phyloP scores from a whole-genome alignment of 2,888 invertebrate species.

The Amphipoea oculea region DNA sequence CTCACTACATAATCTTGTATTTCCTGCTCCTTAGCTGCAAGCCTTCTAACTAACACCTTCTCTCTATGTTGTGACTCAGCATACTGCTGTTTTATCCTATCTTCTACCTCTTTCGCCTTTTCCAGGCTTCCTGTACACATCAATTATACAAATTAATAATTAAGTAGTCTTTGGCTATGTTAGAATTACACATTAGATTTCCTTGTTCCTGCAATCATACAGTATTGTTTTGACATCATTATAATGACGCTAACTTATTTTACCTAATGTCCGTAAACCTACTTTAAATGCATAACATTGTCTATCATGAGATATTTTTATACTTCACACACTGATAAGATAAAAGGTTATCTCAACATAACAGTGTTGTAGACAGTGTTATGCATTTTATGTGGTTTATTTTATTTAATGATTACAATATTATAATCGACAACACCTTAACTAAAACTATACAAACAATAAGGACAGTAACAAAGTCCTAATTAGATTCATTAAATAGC shows the following conservation, averaged over 20 bases:
- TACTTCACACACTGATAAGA: conserved; percentile 44
- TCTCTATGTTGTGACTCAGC: conserved; percentile 97
- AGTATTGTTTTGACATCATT: conserved; percentile 34
- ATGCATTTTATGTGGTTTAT: conserved; percentile 40
- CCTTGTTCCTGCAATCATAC: conserved; percentile 29
- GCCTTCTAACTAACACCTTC: conserved; percentile 96
- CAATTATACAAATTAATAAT: conserved; percentile 62
- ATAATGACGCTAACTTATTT: conserved; percentile 38
- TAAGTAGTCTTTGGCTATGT: neutral
- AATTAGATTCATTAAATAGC: neutral
- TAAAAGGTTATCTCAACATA: conserved; percentile 44
- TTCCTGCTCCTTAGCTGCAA: conserved; percentile 99
- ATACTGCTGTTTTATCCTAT: conserved; percentile 95
- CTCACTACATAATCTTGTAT: conserved; percentile 98
- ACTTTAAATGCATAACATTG: conserved; percentile 51
- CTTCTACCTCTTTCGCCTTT: conserved; percentile 94
- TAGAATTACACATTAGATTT: conserved; percentile 24
- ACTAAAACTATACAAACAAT: conserved; percentile 76
- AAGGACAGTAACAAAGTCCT: conserved; percentile 2
- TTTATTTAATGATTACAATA: conserved; percentile 62
- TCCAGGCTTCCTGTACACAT: conserved; percentile 92
- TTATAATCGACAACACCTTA: conserved; percentile 89
- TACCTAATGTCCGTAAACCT: conserved; percentile 36
- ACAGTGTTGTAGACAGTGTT: conserved; percentile 42
- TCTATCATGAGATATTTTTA: conserved; percentile 40